phyloP scores from a whole-genome alignment of 2,797 vertebrate species.

The Karalla daura region DNA sequence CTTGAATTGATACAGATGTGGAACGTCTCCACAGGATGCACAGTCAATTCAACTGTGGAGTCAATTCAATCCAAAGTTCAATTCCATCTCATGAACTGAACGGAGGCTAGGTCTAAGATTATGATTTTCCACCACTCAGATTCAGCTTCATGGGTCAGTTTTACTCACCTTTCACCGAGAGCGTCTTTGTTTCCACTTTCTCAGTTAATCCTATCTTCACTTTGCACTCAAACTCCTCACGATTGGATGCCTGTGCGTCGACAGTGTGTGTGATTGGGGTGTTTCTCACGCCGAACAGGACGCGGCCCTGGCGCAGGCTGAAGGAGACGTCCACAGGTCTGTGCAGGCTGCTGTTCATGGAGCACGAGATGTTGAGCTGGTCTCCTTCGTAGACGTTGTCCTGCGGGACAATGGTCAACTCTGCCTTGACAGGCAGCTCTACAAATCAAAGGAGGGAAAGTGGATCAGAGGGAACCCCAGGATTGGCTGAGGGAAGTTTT shows the following conservation, averaged over 20 bases:
- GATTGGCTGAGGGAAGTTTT: too few species aligned
- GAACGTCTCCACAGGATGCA: too few species aligned
- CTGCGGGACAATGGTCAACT: constrained; percentile 63
- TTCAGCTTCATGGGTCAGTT: too few species aligned
- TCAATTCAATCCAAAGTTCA: too few species aligned
- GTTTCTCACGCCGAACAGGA: constrained; percentile 21
- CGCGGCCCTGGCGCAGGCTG: constrained; percentile 52
- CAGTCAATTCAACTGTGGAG: too few species aligned
- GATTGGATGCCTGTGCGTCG: constrained; percentile 29
- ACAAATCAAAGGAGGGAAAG: constrained; percentile 33
- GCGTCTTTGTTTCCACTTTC: constrained; percentile 18
- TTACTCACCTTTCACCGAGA: constrained; percentile 79
- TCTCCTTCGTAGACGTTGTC: constrained; percentile 79
- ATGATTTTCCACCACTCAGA: neutral
- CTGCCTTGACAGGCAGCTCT: constrained; percentile 66
- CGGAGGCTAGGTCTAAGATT: neutral
- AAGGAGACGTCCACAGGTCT: neutral
- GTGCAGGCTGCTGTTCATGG: rapidly evolving
- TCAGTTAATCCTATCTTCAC: constrained; percentile 3
- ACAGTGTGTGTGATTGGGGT: constrained; percentile 36
- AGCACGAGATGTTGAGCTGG: constrained; percentile 64
- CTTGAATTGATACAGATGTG: too few species aligned
- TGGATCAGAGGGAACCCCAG: rapidly evolving
- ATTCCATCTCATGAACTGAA: too few species aligned
- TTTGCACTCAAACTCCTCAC: constrained; percentile 71